Percentiles rank a stretch among this genome's conserved stretches.
phyloP scores from a whole-genome alignment of 2,888 invertebrate genomes.

The Chymomyza caudatula region DNA sequence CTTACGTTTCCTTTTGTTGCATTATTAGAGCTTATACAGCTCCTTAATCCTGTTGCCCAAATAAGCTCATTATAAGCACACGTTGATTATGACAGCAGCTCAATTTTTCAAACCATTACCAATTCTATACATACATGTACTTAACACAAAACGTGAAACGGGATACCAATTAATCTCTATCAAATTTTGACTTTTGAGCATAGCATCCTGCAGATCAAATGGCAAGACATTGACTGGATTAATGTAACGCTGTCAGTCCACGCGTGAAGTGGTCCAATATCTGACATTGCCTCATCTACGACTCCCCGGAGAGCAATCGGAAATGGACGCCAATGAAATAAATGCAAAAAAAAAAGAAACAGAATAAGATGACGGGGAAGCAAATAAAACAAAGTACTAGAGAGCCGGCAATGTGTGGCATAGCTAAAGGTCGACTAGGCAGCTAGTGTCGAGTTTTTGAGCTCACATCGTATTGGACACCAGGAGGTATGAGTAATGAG shows the following conservation, averaged over 20 bases:
- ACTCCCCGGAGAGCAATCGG: slow-evolving; percentile 74
- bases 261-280: slow-evolving; percentile 34
- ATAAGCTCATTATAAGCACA: neutral
- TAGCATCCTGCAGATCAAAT: slow-evolving; percentile 49
- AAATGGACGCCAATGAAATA: slow-evolving; percentile 70
- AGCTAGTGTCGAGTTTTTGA: neutral
- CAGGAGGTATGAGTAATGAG: slow-evolving; percentile 66
- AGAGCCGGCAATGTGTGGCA: neutral
- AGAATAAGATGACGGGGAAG: neutral
- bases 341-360: slow-evolving; percentile 54
- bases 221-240: slow-evolving; percentile 71
- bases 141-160: slow-evolving; percentile 41
- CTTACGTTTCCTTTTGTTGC: too few relatives aligned
- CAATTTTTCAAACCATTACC: slow-evolving; percentile 24
- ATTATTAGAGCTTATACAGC: neutral
- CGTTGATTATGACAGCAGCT: neutral
- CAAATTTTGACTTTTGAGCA: slow-evolving; percentile 35
- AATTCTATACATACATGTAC: slow-evolving; percentile 20
- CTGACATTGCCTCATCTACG: slow-evolving; percentile 47
- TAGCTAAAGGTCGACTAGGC: slow-evolving; percentile 12
- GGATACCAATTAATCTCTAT: slow-evolving; percentile 70
- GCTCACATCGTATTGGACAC: slow-evolving; percentile 40
- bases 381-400: neutral
- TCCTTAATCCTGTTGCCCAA: neutral
- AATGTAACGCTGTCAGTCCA: slow-evolving; percentile 24